Percentiles rank a stretch among this genome's conserved stretches.
Conservation (phyloP, 2,888 invertebrate species). For the Noctua pronuba region DNA sequence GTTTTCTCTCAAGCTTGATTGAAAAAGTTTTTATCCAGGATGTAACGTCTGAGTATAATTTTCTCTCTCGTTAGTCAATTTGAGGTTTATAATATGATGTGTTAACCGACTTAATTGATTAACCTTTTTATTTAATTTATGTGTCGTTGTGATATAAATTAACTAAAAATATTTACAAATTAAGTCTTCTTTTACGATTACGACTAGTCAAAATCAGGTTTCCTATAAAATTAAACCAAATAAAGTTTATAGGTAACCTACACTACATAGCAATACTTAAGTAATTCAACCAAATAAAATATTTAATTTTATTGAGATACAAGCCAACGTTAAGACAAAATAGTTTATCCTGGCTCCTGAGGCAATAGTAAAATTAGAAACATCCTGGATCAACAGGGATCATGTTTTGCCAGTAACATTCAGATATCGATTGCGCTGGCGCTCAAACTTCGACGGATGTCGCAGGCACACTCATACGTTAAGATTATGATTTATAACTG, state of each 20-base stretch:
- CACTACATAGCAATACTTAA: not conserved
- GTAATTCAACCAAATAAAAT: not conserved
- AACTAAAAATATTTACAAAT: too few relatives aligned
- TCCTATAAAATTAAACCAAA: not conserved
- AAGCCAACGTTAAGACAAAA: not conserved
- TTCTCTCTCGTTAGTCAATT: not conserved
- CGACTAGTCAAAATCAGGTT: not conserved
- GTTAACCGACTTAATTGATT: not conserved
- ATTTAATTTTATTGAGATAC: not conserved
- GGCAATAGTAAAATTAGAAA: not conserved
- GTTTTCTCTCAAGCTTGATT: not conserved
- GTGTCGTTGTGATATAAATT: too few relatives aligned
- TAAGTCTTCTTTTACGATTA: too few relatives aligned
- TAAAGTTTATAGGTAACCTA: not conserved
- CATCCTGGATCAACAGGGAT: not conserved
- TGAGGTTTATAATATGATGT: not conserved
- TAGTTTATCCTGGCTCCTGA: not conserved
- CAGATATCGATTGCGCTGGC: slow-evolving; percentile 65
- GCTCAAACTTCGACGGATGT: slow-evolving; percentile 66
- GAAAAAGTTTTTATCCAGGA: not conserved
- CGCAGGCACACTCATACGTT: slow-evolving; percentile 57
- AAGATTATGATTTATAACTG: slow-evolving; percentile 71
- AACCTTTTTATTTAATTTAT: not conserved
- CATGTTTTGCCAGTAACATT: slow-evolving; percentile 23
- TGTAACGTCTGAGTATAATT: not conserved